Percentiles rank a stretch among this genome's conserved stretches.
Evolutionary conservation across 2,797 vertebrate genomes (phyloP).

Genomic region (Mormyrus proboscirostris): DNA sequence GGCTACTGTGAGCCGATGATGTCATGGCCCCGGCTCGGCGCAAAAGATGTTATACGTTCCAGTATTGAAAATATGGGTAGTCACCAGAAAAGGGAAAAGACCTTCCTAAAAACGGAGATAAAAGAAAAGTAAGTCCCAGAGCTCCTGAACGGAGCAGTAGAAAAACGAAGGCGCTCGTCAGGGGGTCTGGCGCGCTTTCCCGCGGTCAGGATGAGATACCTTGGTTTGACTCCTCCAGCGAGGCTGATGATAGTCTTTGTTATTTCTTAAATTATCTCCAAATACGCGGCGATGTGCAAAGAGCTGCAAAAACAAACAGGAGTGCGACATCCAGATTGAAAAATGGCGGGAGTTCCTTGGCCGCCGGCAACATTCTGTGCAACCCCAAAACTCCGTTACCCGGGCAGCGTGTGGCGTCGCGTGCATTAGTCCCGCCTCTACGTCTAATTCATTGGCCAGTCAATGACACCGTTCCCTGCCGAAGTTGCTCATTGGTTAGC

Average conservation of each 20-base stretch:
- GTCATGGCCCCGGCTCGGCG: constrained; percentile 33
- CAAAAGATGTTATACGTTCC: constrained; percentile 40
- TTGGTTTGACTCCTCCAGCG: not conserved
- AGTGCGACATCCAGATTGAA: constrained; percentile 71
- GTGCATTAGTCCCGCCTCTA: constrained; percentile 34
- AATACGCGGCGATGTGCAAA: constrained; percentile 10
- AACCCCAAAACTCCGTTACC: constrained; percentile 62
- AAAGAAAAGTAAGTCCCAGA: constrained; percentile 20
- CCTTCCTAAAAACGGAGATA: not conserved
- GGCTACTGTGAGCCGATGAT: not conserved
- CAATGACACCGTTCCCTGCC: not conserved
- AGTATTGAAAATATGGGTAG: constrained; percentile 32
- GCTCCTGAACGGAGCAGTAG: constrained; percentile 37
- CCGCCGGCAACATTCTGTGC: constrained; percentile 65
- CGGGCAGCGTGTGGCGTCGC: constrained; percentile 64
- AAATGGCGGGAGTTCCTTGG: constrained; percentile 97
- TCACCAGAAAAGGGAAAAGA: not conserved
- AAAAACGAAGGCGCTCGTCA: constrained; percentile 44
- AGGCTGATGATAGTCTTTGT: not conserved
- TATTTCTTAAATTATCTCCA: not conserved
- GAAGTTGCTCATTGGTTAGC: constrained; percentile 39
- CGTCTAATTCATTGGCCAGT: constrained; percentile 41
- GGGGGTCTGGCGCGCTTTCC: constrained; percentile 50
- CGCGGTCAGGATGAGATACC: constrained; percentile 28
- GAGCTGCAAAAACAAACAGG: constrained; percentile 51